phyloP scores from a whole-genome alignment of 2,797 vertebrate genomes.

The Varecia variegata region DNA sequence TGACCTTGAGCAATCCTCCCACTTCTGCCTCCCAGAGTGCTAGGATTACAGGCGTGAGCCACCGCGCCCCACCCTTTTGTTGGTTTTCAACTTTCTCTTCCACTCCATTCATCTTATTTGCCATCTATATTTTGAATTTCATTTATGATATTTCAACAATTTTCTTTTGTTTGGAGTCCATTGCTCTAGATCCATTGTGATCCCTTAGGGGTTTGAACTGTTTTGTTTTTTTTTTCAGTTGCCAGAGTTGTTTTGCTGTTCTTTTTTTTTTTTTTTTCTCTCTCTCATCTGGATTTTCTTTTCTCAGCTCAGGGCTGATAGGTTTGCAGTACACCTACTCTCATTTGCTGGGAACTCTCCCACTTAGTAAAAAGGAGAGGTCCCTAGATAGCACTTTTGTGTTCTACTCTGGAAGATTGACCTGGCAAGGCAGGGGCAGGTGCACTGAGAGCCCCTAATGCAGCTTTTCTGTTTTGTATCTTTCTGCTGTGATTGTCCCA shows the following conservation, averaged over 20 bases:
- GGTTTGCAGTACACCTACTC: background rate
- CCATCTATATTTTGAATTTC: background rate
- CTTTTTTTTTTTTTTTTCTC: too few species aligned
- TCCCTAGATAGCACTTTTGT: background rate
- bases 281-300: background rate
- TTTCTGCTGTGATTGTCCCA: background rate
- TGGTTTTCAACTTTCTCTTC: background rate
- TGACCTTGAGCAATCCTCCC: too few species aligned
- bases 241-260: background rate
- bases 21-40: too few species aligned
- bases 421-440: background rate
- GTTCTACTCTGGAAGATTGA: background rate
- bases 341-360: background rate
- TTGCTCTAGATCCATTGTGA: background rate
- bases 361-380: background rate
- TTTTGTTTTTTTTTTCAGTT: background rate
- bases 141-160: background rate
- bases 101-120: background rate
- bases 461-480: background rate
- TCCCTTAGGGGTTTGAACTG: background rate
- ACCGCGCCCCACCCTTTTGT: background rate
- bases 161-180: background rate
- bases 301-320: background rate
- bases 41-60: too few species aligned
- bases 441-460: background rate